Evolutionary conservation across 2,888 invertebrate genomes (phyloP).

Genomic region (Limnephilus rhombicus): DNA sequence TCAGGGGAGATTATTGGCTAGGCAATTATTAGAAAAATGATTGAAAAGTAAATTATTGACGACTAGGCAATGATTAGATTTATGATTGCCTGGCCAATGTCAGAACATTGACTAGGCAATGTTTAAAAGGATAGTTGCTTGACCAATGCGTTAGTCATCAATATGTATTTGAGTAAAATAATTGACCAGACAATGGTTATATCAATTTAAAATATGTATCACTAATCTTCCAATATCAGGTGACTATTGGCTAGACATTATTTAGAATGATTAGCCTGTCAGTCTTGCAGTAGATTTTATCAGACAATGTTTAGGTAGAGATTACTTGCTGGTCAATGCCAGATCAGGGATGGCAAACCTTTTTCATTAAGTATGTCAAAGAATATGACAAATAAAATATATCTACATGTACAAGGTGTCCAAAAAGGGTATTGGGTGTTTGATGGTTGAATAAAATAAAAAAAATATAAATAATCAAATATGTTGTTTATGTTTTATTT

Average conservation of each 20-base stretch:
- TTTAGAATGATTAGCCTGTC: neutral
- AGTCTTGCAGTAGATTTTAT: no score
- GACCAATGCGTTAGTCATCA: neutral
- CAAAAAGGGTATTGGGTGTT: no score
- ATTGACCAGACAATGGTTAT: neutral
- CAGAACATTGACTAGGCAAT: neutral
- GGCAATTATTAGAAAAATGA: no score
- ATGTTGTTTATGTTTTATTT: no score
- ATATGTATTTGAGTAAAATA: neutral
- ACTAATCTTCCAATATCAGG: neutral
- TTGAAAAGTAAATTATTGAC: no score
- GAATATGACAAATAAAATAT: neutral
- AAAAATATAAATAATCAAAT: no score
- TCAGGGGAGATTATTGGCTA: neutral
- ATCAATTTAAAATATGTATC: neutral
- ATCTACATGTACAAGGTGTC: no score
- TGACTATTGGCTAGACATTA: neutral
- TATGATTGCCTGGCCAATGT: neutral
- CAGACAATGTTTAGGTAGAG: neutral
- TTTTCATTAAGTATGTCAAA: neutral
- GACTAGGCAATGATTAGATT: neutral
- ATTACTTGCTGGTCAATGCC: neutral
- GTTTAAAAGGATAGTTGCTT: neutral
- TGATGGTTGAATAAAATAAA: no score
- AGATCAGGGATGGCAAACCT: neutral